Percentiles rank a stretch among this genome's conserved stretches.
Conservation (phyloP, 1,140 invertebrate genomes). For the Drosophila sp. region DNA sequence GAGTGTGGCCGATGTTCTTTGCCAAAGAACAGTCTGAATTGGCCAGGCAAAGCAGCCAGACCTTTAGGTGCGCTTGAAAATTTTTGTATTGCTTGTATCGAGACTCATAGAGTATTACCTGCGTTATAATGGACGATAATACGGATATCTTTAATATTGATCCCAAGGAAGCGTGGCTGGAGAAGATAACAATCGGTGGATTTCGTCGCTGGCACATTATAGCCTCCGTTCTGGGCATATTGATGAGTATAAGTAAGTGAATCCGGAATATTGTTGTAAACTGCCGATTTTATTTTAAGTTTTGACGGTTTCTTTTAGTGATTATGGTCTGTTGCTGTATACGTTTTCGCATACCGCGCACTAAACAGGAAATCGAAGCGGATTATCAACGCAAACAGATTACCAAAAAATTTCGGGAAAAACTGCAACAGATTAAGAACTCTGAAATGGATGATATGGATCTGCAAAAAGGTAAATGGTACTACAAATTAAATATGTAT, state of each 20-base stretch:
- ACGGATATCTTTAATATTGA: slow-evolving; percentile 60
- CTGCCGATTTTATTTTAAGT: neutral
- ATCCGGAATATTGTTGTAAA: neutral
- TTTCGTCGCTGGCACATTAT: slow-evolving; percentile 89
- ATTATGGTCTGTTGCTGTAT: slow-evolving; percentile 94
- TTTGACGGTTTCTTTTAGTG: slow-evolving; percentile 82
- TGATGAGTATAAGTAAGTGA: slow-evolving; percentile 66
- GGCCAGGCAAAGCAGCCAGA: slow-evolving; percentile 56
- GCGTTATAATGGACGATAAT: slow-evolving; percentile 62
- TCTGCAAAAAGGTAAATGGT: slow-evolving; percentile 89
- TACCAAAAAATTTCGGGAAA: slow-evolving; percentile 91
- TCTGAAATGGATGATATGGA: slow-evolving; percentile 94
- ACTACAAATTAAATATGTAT: slow-evolving; percentile 5
- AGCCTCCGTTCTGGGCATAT: slow-evolving; percentile 87
- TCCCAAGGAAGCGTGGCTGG: slow-evolving; percentile 87
- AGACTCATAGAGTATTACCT: slow-evolving; percentile 5
- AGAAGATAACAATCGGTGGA: slow-evolving; percentile 85
- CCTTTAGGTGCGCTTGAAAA: slow-evolving; percentile 32
- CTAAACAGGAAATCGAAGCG: slow-evolving; percentile 96
- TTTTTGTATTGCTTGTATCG: neutral
- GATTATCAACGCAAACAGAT: slow-evolving; percentile 94
- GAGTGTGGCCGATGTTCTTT: slow-evolving; percentile 22
- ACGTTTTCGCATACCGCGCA: slow-evolving; percentile 93
- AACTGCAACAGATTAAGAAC: slow-evolving; percentile 92
- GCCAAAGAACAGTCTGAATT: slow-evolving; percentile 57